These are phyloP conservation scores for Dinomys branickii DNA, from an alignment of 2,113 vertebrate genomes.

Conservation along the genomic window DNA sequence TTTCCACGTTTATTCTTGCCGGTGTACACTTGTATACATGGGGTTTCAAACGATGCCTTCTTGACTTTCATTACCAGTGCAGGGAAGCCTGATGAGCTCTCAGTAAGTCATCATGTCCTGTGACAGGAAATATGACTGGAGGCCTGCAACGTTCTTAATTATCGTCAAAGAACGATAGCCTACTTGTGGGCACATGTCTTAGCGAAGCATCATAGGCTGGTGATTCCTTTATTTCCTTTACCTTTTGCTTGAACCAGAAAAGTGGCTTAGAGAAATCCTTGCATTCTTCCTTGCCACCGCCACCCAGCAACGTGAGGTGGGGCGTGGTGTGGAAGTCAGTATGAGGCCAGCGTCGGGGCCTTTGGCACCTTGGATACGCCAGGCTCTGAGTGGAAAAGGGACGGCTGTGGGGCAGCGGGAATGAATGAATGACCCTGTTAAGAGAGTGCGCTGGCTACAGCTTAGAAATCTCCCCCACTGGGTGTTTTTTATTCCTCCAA, in stretches of 20 bases:
- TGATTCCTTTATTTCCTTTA: constrained; percentile 69
- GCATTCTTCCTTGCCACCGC: not conserved
- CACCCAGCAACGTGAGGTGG: not conserved
- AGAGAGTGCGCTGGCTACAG: not conserved
- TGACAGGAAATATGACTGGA: constrained; percentile 70
- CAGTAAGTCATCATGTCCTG: constrained; percentile 67
- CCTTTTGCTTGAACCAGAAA: constrained; percentile 72
- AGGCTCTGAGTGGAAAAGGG: not conserved
- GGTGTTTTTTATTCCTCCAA: not conserved
- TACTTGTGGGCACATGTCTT: constrained; percentile 65
- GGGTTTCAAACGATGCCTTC: not conserved
- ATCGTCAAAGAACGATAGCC: constrained; percentile 36
- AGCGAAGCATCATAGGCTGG: constrained; percentile 26
- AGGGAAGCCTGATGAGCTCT: not conserved
- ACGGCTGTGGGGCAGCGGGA: not conserved
- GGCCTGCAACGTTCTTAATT: constrained; percentile 64
- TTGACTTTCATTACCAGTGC: not conserved
- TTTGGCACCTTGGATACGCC: not conserved
- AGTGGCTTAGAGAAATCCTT: constrained; percentile 44
- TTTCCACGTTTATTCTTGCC: not conserved
- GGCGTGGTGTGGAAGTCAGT: not conserved
- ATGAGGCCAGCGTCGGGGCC: not conserved
- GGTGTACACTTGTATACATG: not conserved
- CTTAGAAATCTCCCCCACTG: not conserved
- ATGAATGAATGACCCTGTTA: not conserved